Evolutionary conservation across 2,888 invertebrate genomes (phyloP), one percentile per base, ranked within the genome.

Genomic region (Zelleria hepariella): DNA sequence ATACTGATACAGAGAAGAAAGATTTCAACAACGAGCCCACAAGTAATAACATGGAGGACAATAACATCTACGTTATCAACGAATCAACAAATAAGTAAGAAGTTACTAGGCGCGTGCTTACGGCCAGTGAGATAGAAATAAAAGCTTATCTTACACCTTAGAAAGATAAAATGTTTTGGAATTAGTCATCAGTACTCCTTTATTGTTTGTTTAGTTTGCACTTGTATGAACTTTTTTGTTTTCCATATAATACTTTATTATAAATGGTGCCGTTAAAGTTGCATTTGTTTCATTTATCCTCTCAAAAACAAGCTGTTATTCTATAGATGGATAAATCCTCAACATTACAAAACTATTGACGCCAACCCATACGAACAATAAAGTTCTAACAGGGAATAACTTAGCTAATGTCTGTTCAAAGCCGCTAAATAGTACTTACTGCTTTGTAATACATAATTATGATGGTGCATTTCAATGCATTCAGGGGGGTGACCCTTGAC

Each of bases 11-110:
- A 15, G 5, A 53, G 25, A 62, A 64, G 59, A 61, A 65, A 47
- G 18, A 60, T 49, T 55, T 42, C 10, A 15, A 42, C 5, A 5
- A 56, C 18, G 60, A 54, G 61, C 52, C 21, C 57, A 62, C 48
- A 58, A 63, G 63, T 61, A 51, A 69, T 60, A 73, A 73, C 60
- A 65, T 61, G 54, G 70, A 73, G 66, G 68, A 74, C 47, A 75
- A 77, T 64, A 65, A 73, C 58, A 62, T 74, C 47, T 65, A 68
- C 52, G 61, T 72, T 58, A 62, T 73, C 58, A 73, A 74, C 59
- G 71, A 67, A 62, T 68, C 72, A 61, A 58, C 71, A 58, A 58
- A 51, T 48, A 24, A 53, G 24, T 53, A 15, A 53, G 5, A 42
- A 42, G 10, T 3, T 53, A 15, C 21, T n/a, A 49, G n/a, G 20